Evolutionary conservation across 2,113 vertebrate species (phyloP), one percentile per base, ranked within the genome.

Genomic region (Poecile atricapillus): DNA sequence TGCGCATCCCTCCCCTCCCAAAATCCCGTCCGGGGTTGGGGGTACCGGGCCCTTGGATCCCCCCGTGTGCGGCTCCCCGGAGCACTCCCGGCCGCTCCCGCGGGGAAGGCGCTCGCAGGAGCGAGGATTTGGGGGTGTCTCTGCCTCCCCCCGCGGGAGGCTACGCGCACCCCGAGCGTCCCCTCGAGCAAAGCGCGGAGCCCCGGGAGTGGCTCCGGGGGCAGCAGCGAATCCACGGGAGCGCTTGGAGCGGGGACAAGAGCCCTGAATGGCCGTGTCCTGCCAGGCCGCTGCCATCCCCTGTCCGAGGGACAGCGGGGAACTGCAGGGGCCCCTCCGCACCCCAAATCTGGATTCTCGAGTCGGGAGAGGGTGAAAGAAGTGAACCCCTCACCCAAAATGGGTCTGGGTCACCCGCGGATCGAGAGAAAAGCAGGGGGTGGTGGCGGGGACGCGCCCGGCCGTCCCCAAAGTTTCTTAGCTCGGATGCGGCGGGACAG

Each of bases 41-140:
- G 20, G 7, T 9, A 6, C 18, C 3, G 24, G 11, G 25, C 11
- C n/a, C 17, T 30, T 16, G 20, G 0, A 30, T 39, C 4, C 11
- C 33, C 37, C 2, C 52, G 14, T n/a, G 87, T 19, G 4, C n/a
- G 22, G 10, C 35, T 73, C 59, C 41, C 37, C 25, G 24, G 11
- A 11, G 31, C 46, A 13, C 3, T 30, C 49, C 21, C 44, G 13
- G 58, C 15, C 37, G 0, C 18, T 28, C 37, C 53, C 25, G 24
- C 12, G 8, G 20, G 35, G 35, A 31, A 43, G 18, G 11, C 15
- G 16, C 47, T 28, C 5, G 15, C 22, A 21, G 63, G 18, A 62
- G 43, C 1, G 33, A 9, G 37, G 69, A 17, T 82, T 58, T 68
- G 11, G 52, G 69, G 50, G 24, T 28, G 7, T 9, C 41, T 21